These are phyloP conservation scores for Pelodytes ibericus DNA, from an alignment of 2,797 vertebrate species.

Conservation along the genomic window DNA sequence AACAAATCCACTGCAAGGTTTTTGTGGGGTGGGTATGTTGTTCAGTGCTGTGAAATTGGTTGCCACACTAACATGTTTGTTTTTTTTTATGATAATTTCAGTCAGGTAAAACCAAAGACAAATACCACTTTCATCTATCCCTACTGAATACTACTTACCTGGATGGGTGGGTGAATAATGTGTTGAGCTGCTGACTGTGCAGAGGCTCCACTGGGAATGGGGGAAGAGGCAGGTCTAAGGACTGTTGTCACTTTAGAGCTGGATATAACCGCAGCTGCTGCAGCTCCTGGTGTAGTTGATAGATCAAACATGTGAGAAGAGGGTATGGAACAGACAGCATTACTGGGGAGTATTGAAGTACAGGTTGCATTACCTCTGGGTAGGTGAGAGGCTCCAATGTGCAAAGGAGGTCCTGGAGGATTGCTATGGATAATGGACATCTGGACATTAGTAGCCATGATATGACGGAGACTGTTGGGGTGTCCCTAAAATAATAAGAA, in stretches of 20 bases:
- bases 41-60: too few species aligned
- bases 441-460: constrained; percentile 91
- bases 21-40: too few species aligned
- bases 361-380: constrained; percentile 81
- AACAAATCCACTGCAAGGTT: too few species aligned
- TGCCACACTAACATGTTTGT: too few species aligned
- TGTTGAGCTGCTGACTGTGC: constrained; percentile 91
- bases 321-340: neutral
- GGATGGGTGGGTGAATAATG: constrained; percentile 94
- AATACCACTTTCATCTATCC: too few species aligned
- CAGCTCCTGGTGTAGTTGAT: constrained; percentile 79
- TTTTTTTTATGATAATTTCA: too few species aligned
- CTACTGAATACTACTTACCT: constrained; percentile 76
- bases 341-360: neutral
- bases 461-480: constrained; percentile 89
- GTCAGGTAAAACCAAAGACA: too few species aligned
- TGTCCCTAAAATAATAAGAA: constrained; percentile 79
- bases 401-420: constrained; percentile 82
- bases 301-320: constrained; percentile 14
- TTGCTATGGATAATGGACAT: constrained; percentile 89
- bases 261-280: constrained; percentile 96
- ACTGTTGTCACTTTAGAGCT: constrained; percentile 93
- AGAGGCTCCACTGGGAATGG: constrained; percentile 79
- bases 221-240: constrained; percentile 87
- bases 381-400: constrained; percentile 92